A percentile compares a stretch with the other conserved stretches of the same genome.
phyloP scores from a whole-genome alignment of 2,113 vertebrate species.

The Fukomys damarensis region DNA sequence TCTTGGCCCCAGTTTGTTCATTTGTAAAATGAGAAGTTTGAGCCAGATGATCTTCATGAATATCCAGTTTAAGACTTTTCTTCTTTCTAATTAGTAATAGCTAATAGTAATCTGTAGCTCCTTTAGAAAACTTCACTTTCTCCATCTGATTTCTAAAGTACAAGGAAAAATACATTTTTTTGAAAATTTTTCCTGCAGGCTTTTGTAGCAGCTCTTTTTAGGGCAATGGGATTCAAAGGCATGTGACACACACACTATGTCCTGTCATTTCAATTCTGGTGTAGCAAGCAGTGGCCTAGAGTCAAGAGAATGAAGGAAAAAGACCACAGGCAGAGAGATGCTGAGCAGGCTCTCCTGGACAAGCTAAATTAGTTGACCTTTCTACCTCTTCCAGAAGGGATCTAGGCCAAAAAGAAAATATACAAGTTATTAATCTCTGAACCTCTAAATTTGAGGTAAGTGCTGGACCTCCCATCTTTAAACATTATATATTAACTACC shows the following conservation, averaged over 20 bases:
- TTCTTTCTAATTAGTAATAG: background rate
- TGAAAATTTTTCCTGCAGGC: background rate
- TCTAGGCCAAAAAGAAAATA: conserved; percentile 27
- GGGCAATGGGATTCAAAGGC: background rate
- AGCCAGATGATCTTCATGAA: background rate
- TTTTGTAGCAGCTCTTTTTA: background rate
- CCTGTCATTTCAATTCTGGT: background rate
- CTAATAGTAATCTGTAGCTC: background rate
- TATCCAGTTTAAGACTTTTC: background rate
- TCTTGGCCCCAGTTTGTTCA: background rate
- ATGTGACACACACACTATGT: background rate
- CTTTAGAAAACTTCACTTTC: background rate
- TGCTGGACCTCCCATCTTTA: background rate
- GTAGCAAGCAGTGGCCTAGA: background rate
- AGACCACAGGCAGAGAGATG: background rate
- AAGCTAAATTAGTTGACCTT: conserved; percentile 43
- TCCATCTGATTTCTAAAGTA: conserved; percentile 1
- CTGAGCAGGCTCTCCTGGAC: background rate
- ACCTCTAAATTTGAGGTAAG: background rate
- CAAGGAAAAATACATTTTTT: background rate
- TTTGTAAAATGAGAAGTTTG: background rate
- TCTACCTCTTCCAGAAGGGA: conserved; percentile 19
- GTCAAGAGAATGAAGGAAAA: background rate
- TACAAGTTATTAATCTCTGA: background rate
- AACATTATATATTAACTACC: background rate